Percentiles rank a stretch among this genome's conserved stretches.
Conservation (phyloP, 1,140 invertebrate species). For the Pseudomyrmex cubaensis region DNA sequence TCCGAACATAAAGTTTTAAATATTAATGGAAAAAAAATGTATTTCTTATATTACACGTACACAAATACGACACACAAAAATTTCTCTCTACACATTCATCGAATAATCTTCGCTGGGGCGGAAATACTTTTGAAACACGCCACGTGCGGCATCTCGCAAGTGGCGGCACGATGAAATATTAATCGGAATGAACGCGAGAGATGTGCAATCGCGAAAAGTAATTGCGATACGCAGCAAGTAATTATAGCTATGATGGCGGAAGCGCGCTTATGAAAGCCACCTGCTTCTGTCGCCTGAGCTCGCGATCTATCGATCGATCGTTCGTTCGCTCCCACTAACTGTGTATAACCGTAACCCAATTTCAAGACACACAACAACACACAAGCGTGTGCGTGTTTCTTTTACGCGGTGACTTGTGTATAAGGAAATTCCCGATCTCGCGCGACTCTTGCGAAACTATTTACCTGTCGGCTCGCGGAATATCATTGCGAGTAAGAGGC, state of each 20-base stretch:
- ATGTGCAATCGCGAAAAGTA: conserved; percentile 3
- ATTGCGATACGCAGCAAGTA: background rate
- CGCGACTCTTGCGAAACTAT: conserved; percentile 82
- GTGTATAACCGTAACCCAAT: conserved; percentile 72
- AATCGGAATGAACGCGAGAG: conserved; percentile 5
- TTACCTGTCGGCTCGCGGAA: conserved; percentile 76
- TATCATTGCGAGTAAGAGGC: conserved; percentile 80
- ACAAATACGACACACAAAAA: too few relatives aligned
- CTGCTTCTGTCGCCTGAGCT: conserved; percentile 29
- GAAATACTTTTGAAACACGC: too few relatives aligned
- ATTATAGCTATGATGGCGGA: conserved; percentile 43
- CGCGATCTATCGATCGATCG: conserved; percentile 48
- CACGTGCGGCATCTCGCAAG: background rate
- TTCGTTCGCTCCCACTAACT: conserved; percentile 19
- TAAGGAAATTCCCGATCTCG: conserved; percentile 82
- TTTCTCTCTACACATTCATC: background rate
- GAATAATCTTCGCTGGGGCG: background rate
- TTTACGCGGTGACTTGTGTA: conserved; percentile 65
- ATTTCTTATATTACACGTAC: too few relatives aligned
- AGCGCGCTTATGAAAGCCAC: conserved; percentile 40
- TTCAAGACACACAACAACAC: conserved; percentile 46
- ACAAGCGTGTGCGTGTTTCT: background rate
- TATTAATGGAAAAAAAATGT: too few relatives aligned
- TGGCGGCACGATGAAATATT: conserved; percentile 25
- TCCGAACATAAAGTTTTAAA: too few relatives aligned